Base-by-base conservation (phyloP, 2,797 vertebrate species). In the Megaceryle alcyon region DNA sequence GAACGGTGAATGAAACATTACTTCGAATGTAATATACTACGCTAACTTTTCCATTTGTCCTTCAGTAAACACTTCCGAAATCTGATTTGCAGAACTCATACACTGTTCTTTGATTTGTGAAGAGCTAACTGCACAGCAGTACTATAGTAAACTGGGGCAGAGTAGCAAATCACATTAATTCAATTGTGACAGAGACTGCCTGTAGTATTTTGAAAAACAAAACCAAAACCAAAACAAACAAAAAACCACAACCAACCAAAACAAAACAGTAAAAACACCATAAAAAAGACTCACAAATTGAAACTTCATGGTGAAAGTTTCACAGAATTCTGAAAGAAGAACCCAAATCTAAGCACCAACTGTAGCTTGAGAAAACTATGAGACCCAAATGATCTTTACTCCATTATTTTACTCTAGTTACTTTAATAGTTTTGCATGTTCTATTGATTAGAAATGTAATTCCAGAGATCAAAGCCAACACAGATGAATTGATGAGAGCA, bases 151-250 rank as follows among this genome's bases (percentile, higher is more conserved):
- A 26, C 28, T 81, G 49, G 15, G 56, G 48, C 65, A 90, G 51
- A 92, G 31, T 26, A 82, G 31, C 22, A 83, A 81, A 94, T 88
- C 83, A 60, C 70, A 83, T 21, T 69, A 72, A 90, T 56, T 75
- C 35, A 79, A 26, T 90, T 84, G 57, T 61, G 43, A 76, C 19
- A 61, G 54, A 54, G 51, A 70, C 17, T 76, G n/a, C 14, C 73
- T 69, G 11, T 12, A 26, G 9, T 26, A 53, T 61, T 93, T 44
- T 66, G 18, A 41, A 81, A 72, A 65, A 28, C 22, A 49, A 25
- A 35, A 54, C 7, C 41, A 41, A 41, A n/a, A 35, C 14, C 13
- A 75, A 33, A 49, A 8, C 49, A 51, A 15, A 3, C 49, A 49
- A 49, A 44, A 33, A 53, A 35, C 29, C 48, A 49, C 48, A 49